Evolutionary conservation across 2,797 vertebrate genomes (phyloP).

Genomic region (Macrochelys suwanniensis): DNA sequence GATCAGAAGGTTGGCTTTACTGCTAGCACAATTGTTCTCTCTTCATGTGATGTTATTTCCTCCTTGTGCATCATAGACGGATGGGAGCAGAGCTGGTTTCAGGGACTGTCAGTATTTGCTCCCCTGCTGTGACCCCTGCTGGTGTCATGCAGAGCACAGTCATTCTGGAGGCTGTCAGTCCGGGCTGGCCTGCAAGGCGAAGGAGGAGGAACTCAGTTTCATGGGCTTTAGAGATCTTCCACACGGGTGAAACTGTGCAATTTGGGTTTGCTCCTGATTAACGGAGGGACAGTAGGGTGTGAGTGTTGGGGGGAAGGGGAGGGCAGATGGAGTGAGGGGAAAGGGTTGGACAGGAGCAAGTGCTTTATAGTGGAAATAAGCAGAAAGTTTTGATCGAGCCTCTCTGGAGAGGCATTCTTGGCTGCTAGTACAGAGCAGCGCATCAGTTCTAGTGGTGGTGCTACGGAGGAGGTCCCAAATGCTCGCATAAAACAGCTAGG

Average conservation of each 20-base stretch:
- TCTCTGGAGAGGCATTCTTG: neutral
- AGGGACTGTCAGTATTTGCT: constrained; percentile 20
- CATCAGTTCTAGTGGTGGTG: neutral
- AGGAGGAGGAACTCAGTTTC: neutral
- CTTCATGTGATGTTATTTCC: constrained; percentile 59
- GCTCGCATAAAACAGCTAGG: neutral
- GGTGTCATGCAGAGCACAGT: neutral
- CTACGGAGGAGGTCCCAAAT: neutral
- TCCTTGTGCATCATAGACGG: neutral
- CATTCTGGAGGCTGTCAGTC: neutral
- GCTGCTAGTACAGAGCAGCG: neutral
- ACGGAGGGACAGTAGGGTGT: fast-evolving
- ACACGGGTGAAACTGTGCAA: neutral
- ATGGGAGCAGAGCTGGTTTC: constrained; percentile 44
- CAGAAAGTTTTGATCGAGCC: neutral
- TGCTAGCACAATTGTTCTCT: constrained; percentile 77
- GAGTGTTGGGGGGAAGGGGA: neutral
- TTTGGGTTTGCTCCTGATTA: neutral
- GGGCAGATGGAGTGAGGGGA: neutral
- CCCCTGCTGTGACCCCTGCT: neutral
- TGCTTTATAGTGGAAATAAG: neutral
- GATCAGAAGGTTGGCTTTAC: constrained; percentile 87
- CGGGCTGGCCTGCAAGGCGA: neutral
- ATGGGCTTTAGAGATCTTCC: neutral
- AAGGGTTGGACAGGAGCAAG: neutral